These are phyloP conservation scores for Halyomorpha halys DNA, from an alignment of 1,140 invertebrate genomes.

Conservation along the genomic window DNA sequence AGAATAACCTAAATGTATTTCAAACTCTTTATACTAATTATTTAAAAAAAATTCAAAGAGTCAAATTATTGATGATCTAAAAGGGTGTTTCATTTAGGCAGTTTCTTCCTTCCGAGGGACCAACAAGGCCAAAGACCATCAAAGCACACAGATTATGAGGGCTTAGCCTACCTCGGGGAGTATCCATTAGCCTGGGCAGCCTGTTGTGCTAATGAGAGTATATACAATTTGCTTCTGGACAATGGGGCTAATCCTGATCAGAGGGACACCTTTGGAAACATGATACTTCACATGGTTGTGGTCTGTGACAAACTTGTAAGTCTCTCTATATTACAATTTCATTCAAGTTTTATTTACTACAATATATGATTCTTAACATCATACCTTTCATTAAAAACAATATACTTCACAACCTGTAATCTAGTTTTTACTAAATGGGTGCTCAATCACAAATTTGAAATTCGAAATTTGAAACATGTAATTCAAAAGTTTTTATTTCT, in stretches of 20 bases:
- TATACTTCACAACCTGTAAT: no score
- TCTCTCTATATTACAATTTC: background rate
- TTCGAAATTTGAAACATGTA: no score
- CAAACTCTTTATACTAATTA: no score
- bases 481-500: no score
- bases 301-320: slow-evolving; percentile 88
- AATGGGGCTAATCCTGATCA: slow-evolving; percentile 83
- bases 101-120: slow-evolving; percentile 84
- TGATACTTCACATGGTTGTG: slow-evolving; percentile 96
- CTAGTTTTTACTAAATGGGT: no score
- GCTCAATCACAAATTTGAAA: no score
- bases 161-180: slow-evolving; percentile 88
- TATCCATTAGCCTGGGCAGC: slow-evolving; percentile 94
- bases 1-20: no score
- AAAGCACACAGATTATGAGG: slow-evolving; percentile 86
- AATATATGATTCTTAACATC: no score
- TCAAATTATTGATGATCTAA: no score
- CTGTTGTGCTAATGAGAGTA: slow-evolving; percentile 89
- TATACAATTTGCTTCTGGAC: slow-evolving; percentile 92
- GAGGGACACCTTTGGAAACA: slow-evolving; percentile 88
- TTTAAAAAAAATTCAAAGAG: no score
- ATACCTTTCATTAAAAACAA: no score
- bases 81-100: slow-evolving; percentile 43
- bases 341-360: no score
- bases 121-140: slow-evolving; percentile 65